Conservation (phyloP, 64 coral and sea anemone species). For the Stylophora pistillata region DNA sequence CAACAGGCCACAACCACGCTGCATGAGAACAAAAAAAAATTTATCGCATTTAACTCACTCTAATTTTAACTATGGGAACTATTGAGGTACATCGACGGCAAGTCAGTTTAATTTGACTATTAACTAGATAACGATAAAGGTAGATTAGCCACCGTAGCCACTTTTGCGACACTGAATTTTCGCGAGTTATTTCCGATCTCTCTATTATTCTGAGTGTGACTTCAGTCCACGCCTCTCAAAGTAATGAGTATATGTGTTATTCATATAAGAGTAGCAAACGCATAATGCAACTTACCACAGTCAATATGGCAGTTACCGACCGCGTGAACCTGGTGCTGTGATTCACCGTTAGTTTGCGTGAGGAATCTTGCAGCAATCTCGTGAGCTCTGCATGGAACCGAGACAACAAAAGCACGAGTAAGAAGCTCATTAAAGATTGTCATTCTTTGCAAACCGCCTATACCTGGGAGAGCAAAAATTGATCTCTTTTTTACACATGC, state of each 20-base stretch:
- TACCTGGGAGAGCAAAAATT: no score
- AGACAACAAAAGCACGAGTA: neutral
- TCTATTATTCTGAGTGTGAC: no score
- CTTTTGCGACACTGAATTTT: no score
- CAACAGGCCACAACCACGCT: conserved; percentile 98
- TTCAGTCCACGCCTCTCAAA: no score
- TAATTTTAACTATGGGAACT: no score
- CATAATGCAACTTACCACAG: conserved; percentile 50
- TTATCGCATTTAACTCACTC: neutral
- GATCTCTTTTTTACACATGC: no score
- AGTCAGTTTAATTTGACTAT: no score
- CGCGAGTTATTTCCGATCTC: no score
- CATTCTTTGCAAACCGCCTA: no score
- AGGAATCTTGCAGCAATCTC: conserved; percentile 76
- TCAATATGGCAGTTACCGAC: conserved; percentile 99
- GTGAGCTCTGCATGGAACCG: conserved; percentile 39
- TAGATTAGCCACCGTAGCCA: no score
- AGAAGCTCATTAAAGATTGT: no score
- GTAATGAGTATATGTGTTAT: neutral
- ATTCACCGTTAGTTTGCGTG: conserved; percentile 82
- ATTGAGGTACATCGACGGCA: neutral
- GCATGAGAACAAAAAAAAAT: neutral
- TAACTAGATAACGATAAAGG: no score
- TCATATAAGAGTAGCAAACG: neutral
- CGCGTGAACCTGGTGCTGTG: conserved; percentile 87